phyloP scores from a whole-genome alignment of 64 coral and sea anemone species.

The Pocillopora damicornis region DNA sequence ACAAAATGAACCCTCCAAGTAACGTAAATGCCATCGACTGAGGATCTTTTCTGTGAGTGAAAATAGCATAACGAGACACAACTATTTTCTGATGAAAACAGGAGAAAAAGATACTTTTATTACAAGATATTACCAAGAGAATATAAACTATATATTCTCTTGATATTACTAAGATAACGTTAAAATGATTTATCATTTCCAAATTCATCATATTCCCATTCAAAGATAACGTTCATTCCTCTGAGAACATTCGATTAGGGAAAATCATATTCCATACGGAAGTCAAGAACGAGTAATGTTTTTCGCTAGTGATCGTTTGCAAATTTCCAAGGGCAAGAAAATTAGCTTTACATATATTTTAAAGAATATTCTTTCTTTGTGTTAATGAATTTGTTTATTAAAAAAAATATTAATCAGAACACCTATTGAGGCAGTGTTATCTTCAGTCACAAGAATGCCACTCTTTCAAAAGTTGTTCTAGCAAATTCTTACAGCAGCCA shows the following conservation, averaged over 20 bases:
- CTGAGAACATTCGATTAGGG: neutral
- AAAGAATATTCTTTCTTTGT: neutral
- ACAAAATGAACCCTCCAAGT: too few relatives aligned
- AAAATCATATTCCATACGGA: too few relatives aligned
- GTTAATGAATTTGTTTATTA: conserved; percentile 26
- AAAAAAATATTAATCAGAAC: neutral
- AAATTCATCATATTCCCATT: neutral
- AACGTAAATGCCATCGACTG: too few relatives aligned
- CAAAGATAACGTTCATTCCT: neutral
- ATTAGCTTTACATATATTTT: neutral
- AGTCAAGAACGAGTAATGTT: too few relatives aligned
- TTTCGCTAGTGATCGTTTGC: neutral
- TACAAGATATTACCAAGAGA: neutral
- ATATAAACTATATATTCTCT: neutral
- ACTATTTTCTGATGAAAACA: neutral
- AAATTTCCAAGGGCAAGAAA: neutral
- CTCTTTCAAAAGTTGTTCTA: neutral
- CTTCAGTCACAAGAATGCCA: neutral
- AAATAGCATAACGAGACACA: too few relatives aligned
- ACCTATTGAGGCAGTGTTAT: conserved; percentile 1
- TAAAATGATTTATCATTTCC: neutral
- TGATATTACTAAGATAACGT: neutral
- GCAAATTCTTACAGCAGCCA: neutral
- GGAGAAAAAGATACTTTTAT: neutral
- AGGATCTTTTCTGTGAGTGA: too few relatives aligned